Evolutionary conservation across 2,888 invertebrate species (phyloP), one percentile per base, ranked within the genome.

Genomic region (Cheilosia variabilis): DNA sequence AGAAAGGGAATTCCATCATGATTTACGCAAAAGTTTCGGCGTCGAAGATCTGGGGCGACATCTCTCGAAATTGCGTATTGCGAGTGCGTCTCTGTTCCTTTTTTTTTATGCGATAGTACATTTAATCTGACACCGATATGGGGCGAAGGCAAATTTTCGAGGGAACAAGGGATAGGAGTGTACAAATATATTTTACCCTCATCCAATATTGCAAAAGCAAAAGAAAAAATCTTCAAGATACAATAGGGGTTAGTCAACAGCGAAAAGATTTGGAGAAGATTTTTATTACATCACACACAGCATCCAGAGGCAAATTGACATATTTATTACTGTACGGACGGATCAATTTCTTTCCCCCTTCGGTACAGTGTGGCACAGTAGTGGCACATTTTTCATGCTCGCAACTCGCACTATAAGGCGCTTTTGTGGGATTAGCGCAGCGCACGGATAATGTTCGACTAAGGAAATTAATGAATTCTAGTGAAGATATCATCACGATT

Each of bases 401-500:
- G 22, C 55, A 55, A 58, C 24, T 63, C 68, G 22, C 31, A 50
- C 41, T 83, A 71, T 81, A 81, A 81, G 86, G 81, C 71, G 81
- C 71, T 81, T 86, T 81, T 57, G 71, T 77, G 71, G 86, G 86
- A 86, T 86, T 86, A 86, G 81, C 68, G 57, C 62, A 47, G 52
- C 47, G 81, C 81, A 81, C 72, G 71, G 86, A 86, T 86, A 82
- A 87, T 82, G 86, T 63, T 72, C 73, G 68, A 55, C 72, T 73
- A 71, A 82, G 17, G 82, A 82, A 73, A 82, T 87, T 78, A 87
- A 87, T 87, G 87, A 87, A 87, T 82, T 82, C 87, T 62, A 78
- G 87, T 82, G 65, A 77, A 87, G 87, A 87, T 87, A 82, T 87
- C 81, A 86, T 86, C 82, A 87, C 77, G 82, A 81, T 76, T 86